Conservation (phyloP, 2,888 invertebrate genomes). For the Cyclophora punctaria region DNA sequence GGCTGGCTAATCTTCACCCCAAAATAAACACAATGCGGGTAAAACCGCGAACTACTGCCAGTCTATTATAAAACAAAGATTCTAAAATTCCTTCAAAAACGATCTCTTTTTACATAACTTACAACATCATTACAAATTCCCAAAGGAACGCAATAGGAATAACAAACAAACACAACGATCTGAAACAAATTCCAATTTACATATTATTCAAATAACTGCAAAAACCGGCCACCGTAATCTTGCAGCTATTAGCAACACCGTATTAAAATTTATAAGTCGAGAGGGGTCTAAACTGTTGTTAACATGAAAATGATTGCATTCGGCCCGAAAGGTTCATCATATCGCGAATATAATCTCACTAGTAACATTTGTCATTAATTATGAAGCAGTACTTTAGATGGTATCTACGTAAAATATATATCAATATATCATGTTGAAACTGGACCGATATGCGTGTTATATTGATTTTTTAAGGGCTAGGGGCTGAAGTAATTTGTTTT, state of each 20-base stretch:
- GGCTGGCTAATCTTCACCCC: too few relatives aligned
- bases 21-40: too few relatives aligned
- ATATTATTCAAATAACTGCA: conserved; percentile 63
- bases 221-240: conserved; percentile 29
- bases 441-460: conserved; percentile 50
- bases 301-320: conserved; percentile 61
- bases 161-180: conserved; percentile 30
- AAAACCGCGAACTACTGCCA: too few relatives aligned
- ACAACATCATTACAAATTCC: conserved; percentile 14
- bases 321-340: conserved; percentile 6
- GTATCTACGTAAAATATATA: conserved; percentile 68
- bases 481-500: conserved; percentile 65
- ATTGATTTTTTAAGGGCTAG: conserved; percentile 70
- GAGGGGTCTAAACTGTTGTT: conserved; percentile 60
- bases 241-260: conserved; percentile 53
- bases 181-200: conserved; percentile 31
- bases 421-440: conserved; percentile 67
- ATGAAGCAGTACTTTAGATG: conserved; percentile 65
- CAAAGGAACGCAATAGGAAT: conserved; percentile 39
- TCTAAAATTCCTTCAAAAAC: too few relatives aligned
- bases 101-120: not conserved
- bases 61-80: too few relatives aligned
- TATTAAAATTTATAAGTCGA: conserved; percentile 54
- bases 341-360: conserved; percentile 30
- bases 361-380: conserved; percentile 65